phyloP scores from a whole-genome alignment of 2,888 invertebrate genomes.

The Thymelicus lineola region DNA sequence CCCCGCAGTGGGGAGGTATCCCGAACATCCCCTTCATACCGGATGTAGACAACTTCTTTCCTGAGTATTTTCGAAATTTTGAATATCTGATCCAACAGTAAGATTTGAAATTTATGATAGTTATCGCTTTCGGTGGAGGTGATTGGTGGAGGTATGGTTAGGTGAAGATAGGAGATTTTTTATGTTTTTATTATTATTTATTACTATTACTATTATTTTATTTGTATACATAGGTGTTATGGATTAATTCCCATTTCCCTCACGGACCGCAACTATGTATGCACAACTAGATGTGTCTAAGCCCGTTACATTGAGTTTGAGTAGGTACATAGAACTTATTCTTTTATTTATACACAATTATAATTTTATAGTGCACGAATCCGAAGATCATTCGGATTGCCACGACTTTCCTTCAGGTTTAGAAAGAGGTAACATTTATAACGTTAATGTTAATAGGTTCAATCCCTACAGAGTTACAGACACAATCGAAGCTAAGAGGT shows the following conservation, averaged over 20 bases:
- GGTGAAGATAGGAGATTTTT: neutral
- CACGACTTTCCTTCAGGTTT: slow-evolving; percentile 7
- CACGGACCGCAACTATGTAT: no score
- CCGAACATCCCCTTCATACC: slow-evolving; percentile 37
- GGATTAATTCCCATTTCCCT: neutral
- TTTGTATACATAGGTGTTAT: neutral
- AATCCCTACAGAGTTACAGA: neutral
- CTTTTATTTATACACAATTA: slow-evolving; percentile 27
- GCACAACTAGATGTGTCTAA: no score
- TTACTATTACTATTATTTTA: neutral
- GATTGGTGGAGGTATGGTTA: slow-evolving; percentile 22
- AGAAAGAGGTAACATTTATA: slow-evolving; percentile 25
- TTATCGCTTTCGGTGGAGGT: slow-evolving; percentile 68
- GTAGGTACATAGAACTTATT: neutral
- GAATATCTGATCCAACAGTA: slow-evolving; percentile 71
- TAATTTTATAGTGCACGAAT: slow-evolving; percentile 29
- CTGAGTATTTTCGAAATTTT: slow-evolving; percentile 70
- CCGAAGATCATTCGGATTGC: slow-evolving; percentile 35
- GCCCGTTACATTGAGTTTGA: neutral
- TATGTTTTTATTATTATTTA: no score
- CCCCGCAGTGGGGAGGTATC: slow-evolving; percentile 24
- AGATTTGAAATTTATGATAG: slow-evolving; percentile 51
- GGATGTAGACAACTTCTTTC: slow-evolving; percentile 61
- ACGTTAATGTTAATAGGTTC: slow-evolving; percentile 10
- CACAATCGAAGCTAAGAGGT: no score